Evolutionary conservation across 1,140 invertebrate genomes (phyloP).

Genomic region (Sipha flava): DNA sequence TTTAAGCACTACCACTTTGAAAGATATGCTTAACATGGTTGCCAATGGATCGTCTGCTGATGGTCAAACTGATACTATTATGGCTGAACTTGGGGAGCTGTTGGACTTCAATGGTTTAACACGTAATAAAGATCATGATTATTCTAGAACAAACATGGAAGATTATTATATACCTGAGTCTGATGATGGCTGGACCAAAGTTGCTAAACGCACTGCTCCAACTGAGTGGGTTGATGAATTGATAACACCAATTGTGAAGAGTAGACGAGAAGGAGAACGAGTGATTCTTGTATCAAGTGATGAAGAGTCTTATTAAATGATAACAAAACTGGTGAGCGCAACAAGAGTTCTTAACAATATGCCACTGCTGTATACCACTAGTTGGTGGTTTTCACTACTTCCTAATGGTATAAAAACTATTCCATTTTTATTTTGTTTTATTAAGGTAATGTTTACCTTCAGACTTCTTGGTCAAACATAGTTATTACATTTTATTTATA

Average conservation of each 20-base stretch:
- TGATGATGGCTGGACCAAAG: slow-evolving; percentile 1
- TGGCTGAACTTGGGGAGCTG: slow-evolving; percentile 45
- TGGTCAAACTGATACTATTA: slow-evolving; percentile 38
- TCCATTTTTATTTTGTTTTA: slow-evolving; percentile 9
- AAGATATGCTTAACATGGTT: slow-evolving; percentile 27
- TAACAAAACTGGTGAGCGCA: slow-evolving; percentile 20
- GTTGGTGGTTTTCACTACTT: neutral
- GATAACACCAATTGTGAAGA: neutral
- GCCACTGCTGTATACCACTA: neutral
- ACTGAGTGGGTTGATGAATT: slow-evolving; percentile 12
- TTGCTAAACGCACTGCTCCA: slow-evolving; percentile 3
- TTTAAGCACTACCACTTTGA: slow-evolving; percentile 10
- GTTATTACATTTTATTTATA: slow-evolving; percentile 4
- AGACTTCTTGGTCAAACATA: neutral
- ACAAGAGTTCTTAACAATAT: slow-evolving; percentile 21
- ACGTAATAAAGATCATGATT: slow-evolving; percentile 46
- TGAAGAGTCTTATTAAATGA: slow-evolving; percentile 20
- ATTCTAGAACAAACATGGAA: slow-evolving; percentile 40
- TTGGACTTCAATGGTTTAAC: slow-evolving; percentile 43
- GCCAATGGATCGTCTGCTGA: slow-evolving; percentile 32
- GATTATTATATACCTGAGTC: slow-evolving; percentile 21
- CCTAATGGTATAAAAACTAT: neutral
- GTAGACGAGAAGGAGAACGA: neutral
- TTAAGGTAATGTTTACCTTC: slow-evolving; percentile 6
- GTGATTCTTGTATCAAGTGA: slow-evolving; percentile 16